Evolutionary conservation across 92 coral and sea anemone genomes (phyloP), one percentile per base, ranked within the genome.

Genomic region (Zoanthus sociatus): DNA sequence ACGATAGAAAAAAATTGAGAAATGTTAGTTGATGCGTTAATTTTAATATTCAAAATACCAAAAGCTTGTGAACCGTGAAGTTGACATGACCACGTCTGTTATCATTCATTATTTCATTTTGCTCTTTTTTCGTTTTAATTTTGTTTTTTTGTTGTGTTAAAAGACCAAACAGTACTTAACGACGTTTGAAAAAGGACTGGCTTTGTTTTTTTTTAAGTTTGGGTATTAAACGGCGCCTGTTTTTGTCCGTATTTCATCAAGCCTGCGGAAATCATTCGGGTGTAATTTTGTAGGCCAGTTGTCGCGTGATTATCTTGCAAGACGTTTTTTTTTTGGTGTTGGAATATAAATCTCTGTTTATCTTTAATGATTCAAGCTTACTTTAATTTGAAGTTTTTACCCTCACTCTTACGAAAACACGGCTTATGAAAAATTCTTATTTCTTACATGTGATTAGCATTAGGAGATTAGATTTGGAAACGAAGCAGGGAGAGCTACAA

Each of bases 41-140:
- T 90, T 69, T 90, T 73, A 87, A 90, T 87, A 87, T 87, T 90
- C 91, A 87, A 78, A 50, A 90, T 90, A 87, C 87, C 75, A 54
- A 90, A 93, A 94, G 90, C 95, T 88, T 91, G 83, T 94, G 84
- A 94, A 90, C 95, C 98, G 98, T 94, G 94, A 83, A 90, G 86
- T n/a, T 83, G 86, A 77, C 76, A 77, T 20, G 21, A 47, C 55
- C 75, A 54, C 67, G 82, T 51, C 82, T 77, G 85, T 26, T 66
- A 37, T 37, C 44, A 47, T 16, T 18, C 45, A 64, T 42, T 9
- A 46, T 26, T 45, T 81, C 14, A 12, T 67, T 21, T 77, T 21
- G 5, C 58, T 31, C 82, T 30, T 45, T 30, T 66, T 68, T 66
- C 85, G 74, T 81, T 66, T 81, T n/a, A 45, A 8, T 20, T 46